A percentile compares a stretch with the other conserved stretches of the same genome.
Evolutionary conservation across 2,888 invertebrate genomes (phyloP).

Genomic region (Pteria penguin): DNA sequence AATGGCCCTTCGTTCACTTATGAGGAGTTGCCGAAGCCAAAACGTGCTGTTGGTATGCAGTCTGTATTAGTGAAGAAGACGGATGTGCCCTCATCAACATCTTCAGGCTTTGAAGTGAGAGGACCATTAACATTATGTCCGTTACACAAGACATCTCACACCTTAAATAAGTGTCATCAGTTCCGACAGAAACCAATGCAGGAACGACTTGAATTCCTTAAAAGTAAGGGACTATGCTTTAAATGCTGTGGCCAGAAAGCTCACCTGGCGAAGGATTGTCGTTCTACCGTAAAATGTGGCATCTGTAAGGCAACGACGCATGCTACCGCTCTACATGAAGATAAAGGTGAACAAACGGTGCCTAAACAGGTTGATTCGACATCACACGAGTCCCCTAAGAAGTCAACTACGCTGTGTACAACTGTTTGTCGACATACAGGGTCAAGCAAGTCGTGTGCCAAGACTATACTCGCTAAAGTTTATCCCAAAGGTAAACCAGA

Average conservation of each 20-base stretch:
- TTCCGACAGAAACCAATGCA: background rate
- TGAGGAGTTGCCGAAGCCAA: slow-evolving; percentile 1
- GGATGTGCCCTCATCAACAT: background rate
- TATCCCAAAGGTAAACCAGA: background rate
- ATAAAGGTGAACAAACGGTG: no score
- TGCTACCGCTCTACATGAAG: background rate
- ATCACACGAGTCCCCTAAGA: no score
- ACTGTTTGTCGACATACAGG: no score
- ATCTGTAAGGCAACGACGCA: background rate
- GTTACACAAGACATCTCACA: background rate
- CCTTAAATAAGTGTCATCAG: background rate
- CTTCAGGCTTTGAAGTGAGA: no score
- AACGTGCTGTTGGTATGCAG: background rate
- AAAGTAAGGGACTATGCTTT: background rate
- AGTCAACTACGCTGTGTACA: no score
- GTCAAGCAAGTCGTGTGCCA: background rate
- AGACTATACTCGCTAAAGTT: background rate
- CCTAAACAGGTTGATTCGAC: no score
- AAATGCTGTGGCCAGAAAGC: background rate
- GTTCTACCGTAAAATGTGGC: background rate
- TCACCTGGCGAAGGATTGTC: slow-evolving; percentile 1
- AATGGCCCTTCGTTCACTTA: slow-evolving; percentile 17
- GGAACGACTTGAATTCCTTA: background rate
- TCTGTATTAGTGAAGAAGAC: slow-evolving; percentile 9
- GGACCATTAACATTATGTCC: background rate